These are phyloP conservation scores for Alloplasta piceator DNA, from an alignment of 2,888 invertebrate genomes.

Conservation along the genomic window DNA sequence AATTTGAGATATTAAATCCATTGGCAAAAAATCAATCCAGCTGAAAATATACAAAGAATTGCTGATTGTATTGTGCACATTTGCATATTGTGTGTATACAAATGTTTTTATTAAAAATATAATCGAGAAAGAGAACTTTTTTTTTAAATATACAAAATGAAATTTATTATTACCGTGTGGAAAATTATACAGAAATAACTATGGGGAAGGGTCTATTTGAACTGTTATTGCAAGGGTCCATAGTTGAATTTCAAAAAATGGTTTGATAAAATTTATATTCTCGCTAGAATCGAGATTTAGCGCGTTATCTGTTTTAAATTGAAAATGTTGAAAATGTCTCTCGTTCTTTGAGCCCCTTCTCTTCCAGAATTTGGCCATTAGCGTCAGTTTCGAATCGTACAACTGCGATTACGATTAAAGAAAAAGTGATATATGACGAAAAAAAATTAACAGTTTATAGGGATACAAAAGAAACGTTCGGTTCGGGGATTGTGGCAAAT, in stretches of 20 bases:
- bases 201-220: conserved; percentile 9
- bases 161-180: conserved; percentile 54
- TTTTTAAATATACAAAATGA: conserved; percentile 57
- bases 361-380: neutral
- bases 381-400: conserved; percentile 27
- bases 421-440: neutral
- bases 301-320: conserved; percentile 24
- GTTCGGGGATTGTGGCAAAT: conserved; percentile 62
- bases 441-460: conserved; percentile 8
- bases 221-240: conserved; percentile 44
- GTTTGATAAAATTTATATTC: conserved; percentile 47
- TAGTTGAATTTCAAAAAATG: conserved; percentile 23
- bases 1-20: conserved; percentile 55
- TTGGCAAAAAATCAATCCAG: conserved; percentile 72
- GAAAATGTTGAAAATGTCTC: conserved; percentile 16
- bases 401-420: conserved; percentile 1
- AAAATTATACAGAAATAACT: conserved; percentile 3
- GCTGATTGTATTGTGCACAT: conserved; percentile 53
- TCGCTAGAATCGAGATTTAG: conserved; percentile 11
- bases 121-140: conserved; percentile 29
- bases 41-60: conserved; percentile 76
- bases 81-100: conserved; percentile 73
- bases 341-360: neutral
- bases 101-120: conserved; percentile 74
- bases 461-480: conserved; percentile 32